Conservation (phyloP, 2,113 vertebrate genomes). For the Chascanopsetta lugubris region DNA sequence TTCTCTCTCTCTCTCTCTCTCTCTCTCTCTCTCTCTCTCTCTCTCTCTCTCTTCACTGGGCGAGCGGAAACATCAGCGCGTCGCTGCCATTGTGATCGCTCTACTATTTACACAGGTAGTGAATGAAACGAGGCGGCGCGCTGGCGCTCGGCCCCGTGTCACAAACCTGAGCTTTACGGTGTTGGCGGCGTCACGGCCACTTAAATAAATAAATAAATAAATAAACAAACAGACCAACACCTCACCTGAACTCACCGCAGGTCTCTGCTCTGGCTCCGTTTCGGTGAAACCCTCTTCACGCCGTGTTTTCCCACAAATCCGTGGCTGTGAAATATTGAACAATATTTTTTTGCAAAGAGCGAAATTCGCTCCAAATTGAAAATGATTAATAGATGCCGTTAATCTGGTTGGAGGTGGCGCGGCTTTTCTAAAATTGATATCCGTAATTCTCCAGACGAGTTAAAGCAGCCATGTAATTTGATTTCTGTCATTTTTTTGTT, state of each 20-base stretch:
- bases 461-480: constrained; percentile 18
- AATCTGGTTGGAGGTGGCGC: constrained; percentile 25
- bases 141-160: neutral
- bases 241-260: neutral
- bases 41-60: too few relatives aligned
- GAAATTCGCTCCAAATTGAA: neutral
- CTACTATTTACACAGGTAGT: constrained; percentile 9
- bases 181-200: constrained; percentile 6
- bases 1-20: too few relatives aligned
- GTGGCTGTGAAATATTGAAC: neutral
- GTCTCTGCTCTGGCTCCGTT: constrained; percentile 14
- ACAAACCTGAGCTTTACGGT: neutral
- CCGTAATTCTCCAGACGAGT: constrained; percentile 17
- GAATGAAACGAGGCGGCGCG: constrained; percentile 28
- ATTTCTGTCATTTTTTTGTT: constrained; percentile 37
- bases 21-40: too few relatives aligned
- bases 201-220: too few relatives aligned
- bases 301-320: neutral
- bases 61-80: neutral
- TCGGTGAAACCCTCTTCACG: neutral
- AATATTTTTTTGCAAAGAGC: too few relatives aligned
- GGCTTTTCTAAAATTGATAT: constrained; percentile 25
- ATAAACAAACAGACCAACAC: too few relatives aligned
- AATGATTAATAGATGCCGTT: constrained; percentile 10
- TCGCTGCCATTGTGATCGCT: constrained; percentile 12